Base-by-base conservation (phyloP, 2,797 vertebrate genomes). In the Pangasius sanitwongsei region DNA sequence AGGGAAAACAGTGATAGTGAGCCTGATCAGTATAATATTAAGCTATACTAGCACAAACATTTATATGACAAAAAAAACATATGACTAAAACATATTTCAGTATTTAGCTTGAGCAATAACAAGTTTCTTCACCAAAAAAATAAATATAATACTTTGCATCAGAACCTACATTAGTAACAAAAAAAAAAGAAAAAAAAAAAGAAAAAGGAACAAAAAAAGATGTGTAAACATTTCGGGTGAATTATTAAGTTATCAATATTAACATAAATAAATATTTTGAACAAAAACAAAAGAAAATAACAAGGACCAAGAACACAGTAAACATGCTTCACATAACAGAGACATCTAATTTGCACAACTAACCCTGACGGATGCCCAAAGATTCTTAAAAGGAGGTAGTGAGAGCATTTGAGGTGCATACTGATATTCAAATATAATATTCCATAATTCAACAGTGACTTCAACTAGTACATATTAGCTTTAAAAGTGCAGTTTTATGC, bases 401-500 rank as follows among this genome's bases (percentile, higher is more conserved):
- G 57, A 84, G 80, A 89, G 74, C 85, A 77, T 37, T 59, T 48
- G 41, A 63, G 70, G 88, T 89, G 84, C 88, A 89, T 86, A 57
- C 50, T 69, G 31, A 31, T 44, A 57, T 77, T 89, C 34, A 67
- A 37, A 53, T 8, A 15, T 5, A 86, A 87, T 41, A 74, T 74
- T 82, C 25, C 41, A 50, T 37, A 70, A 50, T 87, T 74, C 48
- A 81, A 7, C 67, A 72, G 70, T 63, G 78, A 89, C 88, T 80
- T 34, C 41, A 86, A 86, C 15, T 41, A 41, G 48, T n/a, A 31
- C 9, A 13, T 67, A 37, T 23, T 13, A 13, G 15, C 83, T 65
- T 69, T 80, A 55, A 82, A 86, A 90, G 89, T 91, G 90, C 90
- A 92, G 81, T 61, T 74, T 63, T 8, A 75, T 70, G 67, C 55